These are phyloP conservation scores for Rana temporaria DNA, from an alignment of 2,113 vertebrate species.

Conservation along the genomic window DNA sequence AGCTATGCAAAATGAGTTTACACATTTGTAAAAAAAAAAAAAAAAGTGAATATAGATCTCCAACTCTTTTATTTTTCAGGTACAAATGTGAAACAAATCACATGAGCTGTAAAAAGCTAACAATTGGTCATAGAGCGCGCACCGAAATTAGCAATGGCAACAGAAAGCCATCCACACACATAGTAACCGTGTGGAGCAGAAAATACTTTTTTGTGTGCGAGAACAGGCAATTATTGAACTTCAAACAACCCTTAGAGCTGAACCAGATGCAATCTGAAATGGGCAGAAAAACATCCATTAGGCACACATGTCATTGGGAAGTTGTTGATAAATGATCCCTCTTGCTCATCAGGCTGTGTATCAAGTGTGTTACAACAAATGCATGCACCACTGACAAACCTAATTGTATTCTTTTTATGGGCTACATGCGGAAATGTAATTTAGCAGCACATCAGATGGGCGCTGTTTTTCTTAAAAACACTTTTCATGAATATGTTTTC, in stretches of 20 bases:
- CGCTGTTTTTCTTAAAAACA: too few species aligned
- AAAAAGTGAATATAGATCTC: too few species aligned
- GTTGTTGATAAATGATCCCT: conserved; percentile 20
- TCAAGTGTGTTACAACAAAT: conserved; percentile 8
- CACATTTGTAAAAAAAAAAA: too few species aligned
- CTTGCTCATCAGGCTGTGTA: neutral
- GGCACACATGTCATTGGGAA: neutral
- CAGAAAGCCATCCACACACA: neutral
- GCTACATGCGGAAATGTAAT: neutral
- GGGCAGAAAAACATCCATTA: neutral
- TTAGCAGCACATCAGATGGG: too few species aligned
- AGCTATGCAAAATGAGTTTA: too few species aligned
- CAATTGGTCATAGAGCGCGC: too few species aligned
- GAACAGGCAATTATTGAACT: neutral
- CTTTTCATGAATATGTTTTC: too few species aligned
- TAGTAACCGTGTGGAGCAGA: neutral
- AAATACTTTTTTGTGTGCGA: neutral
- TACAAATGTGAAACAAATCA: too few species aligned
- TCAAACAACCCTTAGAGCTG: neutral
- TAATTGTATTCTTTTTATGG: neutral
- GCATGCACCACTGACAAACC: neutral
- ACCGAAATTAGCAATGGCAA: too few species aligned
- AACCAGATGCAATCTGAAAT: neutral
- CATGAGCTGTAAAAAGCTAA: too few species aligned
- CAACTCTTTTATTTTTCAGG: too few species aligned